phyloP scores from a whole-genome alignment of 2,113 vertebrate species.

The Corythoichthys haematopterus region DNA sequence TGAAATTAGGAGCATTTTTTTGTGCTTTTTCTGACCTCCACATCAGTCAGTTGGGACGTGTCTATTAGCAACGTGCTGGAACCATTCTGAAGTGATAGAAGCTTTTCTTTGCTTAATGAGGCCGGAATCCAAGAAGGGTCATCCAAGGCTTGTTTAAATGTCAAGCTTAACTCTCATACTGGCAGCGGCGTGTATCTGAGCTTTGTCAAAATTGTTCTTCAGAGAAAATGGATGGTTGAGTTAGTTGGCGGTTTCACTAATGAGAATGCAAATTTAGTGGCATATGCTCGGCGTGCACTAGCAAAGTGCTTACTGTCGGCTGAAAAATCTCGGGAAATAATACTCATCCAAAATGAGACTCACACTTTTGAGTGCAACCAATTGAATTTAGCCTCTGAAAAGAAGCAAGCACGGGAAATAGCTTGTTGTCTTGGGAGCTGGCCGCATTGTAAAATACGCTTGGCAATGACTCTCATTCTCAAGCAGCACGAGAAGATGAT shows the following conservation, averaged over 20 bases:
- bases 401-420: slow-evolving; percentile 16
- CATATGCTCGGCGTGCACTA: neutral
- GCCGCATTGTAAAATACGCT: slow-evolving; percentile 30
- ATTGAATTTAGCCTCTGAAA: slow-evolving; percentile 19
- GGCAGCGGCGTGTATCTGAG: neutral
- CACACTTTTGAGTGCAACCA: neutral
- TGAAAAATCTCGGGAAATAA: neutral
- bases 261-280: neutral
- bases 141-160: slow-evolving; percentile 11
- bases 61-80: neutral
- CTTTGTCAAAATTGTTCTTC: neutral
- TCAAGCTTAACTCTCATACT: neutral
- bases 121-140: slow-evolving; percentile 3
- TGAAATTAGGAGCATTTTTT: too few species aligned
- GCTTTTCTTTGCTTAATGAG: slow-evolving; percentile 4
- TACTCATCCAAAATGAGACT: slow-evolving; percentile 1
- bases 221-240: neutral
- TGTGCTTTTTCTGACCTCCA: neutral
- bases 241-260: neutral
- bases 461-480: slow-evolving; percentile 30
- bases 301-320: slow-evolving; percentile 1
- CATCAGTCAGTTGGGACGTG: neutral
- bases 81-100: neutral
- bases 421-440: slow-evolving; percentile 27
- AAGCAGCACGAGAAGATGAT: slow-evolving; percentile 18